phyloP scores from a whole-genome alignment of 2,888 invertebrate genomes.

The Brenthis daphne region DNA sequence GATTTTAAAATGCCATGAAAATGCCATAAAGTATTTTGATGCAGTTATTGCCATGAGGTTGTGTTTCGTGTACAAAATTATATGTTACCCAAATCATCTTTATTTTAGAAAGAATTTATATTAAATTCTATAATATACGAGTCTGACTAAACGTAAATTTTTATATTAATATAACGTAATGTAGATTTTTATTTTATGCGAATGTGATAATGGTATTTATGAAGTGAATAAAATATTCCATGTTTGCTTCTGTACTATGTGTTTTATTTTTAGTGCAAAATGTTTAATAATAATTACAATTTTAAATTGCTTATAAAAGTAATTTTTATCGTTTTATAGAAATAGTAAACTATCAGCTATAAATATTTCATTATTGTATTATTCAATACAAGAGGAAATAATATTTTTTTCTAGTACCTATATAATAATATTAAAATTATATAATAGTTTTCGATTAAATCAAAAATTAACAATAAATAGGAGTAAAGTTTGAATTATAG shows the following conservation, averaged over 20 bases:
- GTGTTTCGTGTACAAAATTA: slow-evolving; percentile 76
- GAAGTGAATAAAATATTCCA: slow-evolving; percentile 48
- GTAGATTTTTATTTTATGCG: slow-evolving; percentile 59
- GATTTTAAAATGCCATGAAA: slow-evolving; percentile 50
- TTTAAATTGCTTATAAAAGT: not conserved
- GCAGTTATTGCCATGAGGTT: slow-evolving; percentile 72
- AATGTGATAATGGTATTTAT: slow-evolving; percentile 78
- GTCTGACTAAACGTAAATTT: slow-evolving; percentile 73
- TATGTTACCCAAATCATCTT: slow-evolving; percentile 73
- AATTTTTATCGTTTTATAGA: not conserved
- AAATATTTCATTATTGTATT: too few species aligned
- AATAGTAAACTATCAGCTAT: too few species aligned
- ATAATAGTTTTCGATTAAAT: too few species aligned
- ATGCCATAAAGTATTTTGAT: slow-evolving; percentile 67
- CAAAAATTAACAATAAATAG: too few species aligned
- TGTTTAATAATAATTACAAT: not conserved
- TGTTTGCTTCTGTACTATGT: slow-evolving; percentile 32
- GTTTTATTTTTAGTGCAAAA: slow-evolving; percentile 23
- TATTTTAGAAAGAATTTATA: slow-evolving; percentile 72
- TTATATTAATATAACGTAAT: slow-evolving; percentile 62
- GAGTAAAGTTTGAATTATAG: too few species aligned
- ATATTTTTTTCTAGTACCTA: too few species aligned
- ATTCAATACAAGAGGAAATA: too few species aligned
- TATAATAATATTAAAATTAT: too few species aligned
- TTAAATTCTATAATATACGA: slow-evolving; percentile 72